These are phyloP conservation scores for Pollenia labialis DNA, from an alignment of 2,888 invertebrate species.

Conservation along the genomic window DNA sequence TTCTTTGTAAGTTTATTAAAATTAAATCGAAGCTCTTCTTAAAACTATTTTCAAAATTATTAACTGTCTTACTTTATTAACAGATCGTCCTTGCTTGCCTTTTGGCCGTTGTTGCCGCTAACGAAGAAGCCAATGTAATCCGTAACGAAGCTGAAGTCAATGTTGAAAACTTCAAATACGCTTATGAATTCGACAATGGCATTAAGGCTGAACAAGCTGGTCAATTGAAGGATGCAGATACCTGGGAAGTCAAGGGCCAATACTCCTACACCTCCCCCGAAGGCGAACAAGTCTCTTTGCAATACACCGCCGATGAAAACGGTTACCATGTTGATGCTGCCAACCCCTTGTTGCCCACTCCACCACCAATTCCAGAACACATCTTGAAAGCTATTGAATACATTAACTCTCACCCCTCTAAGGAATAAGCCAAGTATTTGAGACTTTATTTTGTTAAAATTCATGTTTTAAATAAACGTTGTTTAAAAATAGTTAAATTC, in stretches of 20 bases:
- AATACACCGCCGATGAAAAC: constrained; percentile 77
- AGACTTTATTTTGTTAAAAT: too few species aligned
- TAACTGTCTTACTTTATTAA: too few species aligned
- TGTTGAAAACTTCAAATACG: constrained; percentile 76
- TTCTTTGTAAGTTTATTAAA: constrained; percentile 72
- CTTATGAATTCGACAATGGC: constrained; percentile 77
- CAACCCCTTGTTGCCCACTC: constrained; percentile 78
- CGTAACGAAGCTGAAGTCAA: constrained; percentile 76
- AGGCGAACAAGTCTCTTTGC: constrained; percentile 73
- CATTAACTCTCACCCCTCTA: constrained; percentile 75
- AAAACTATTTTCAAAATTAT: too few species aligned
- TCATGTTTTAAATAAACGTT: too few species aligned
- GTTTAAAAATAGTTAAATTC: too few species aligned
- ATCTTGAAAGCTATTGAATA: constrained; percentile 75
- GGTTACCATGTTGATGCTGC: constrained; percentile 76
- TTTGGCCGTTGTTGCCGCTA: constrained; percentile 77
- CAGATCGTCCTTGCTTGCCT: constrained; percentile 80
- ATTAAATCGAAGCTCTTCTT: neutral
- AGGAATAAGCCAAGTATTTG: constrained; percentile 1
- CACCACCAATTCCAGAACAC: constrained; percentile 78
- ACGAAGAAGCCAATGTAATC: constrained; percentile 76
- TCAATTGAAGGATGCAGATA: constrained; percentile 60
- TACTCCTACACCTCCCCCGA: constrained; percentile 78
- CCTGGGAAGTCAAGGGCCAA: constrained; percentile 74
- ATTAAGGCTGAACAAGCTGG: constrained; percentile 77